Conservation (phyloP, 92 coral and sea anemone species). For the Hydrozoanthus gracilis region DNA sequence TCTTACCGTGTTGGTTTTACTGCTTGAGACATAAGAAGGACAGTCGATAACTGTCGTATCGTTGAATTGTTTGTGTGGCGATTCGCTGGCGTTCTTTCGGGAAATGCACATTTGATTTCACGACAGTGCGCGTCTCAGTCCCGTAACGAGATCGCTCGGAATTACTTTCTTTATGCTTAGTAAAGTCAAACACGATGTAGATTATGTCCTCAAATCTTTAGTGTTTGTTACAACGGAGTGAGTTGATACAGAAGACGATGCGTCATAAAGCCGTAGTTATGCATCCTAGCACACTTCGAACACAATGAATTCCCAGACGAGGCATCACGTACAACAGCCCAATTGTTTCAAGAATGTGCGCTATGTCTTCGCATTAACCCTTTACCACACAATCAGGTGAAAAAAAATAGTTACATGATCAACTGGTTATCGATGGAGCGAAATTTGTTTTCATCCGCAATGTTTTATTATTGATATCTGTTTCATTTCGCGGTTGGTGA, state of each 20-base stretch:
- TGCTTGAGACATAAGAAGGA: constrained; percentile 54
- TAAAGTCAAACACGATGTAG: background rate
- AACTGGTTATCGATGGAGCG: constrained; percentile 34
- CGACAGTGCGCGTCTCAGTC: constrained; percentile 11
- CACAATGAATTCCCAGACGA: constrained; percentile 76
- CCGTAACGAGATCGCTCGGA: constrained; percentile 32
- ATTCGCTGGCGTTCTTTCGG: background rate
- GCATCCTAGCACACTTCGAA: constrained; percentile 52
- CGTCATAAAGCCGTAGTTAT: constrained; percentile 43
- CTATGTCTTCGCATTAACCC: constrained; percentile 79
- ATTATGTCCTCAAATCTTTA: background rate
- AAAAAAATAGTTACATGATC: constrained; percentile 54
- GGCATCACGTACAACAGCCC: constrained; percentile 47
- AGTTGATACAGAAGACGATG: constrained; percentile 14
- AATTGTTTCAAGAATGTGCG: constrained; percentile 87
- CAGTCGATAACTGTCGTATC: constrained; percentile 52
- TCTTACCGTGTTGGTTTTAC: constrained; percentile 41
- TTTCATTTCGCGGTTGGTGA: constrained; percentile 21
- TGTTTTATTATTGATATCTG: constrained; percentile 21
- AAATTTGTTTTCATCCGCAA: constrained; percentile 39
- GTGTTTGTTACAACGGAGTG: background rate
- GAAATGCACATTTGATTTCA: constrained; percentile 30
- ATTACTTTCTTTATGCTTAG: background rate
- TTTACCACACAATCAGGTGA: constrained; percentile 70
- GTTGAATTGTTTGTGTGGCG: constrained; percentile 49